A percentile compares a stretch with the other conserved stretches of the same genome.
phyloP scores from a whole-genome alignment of 2,113 vertebrate species.

The Apteryx mantelli region DNA sequence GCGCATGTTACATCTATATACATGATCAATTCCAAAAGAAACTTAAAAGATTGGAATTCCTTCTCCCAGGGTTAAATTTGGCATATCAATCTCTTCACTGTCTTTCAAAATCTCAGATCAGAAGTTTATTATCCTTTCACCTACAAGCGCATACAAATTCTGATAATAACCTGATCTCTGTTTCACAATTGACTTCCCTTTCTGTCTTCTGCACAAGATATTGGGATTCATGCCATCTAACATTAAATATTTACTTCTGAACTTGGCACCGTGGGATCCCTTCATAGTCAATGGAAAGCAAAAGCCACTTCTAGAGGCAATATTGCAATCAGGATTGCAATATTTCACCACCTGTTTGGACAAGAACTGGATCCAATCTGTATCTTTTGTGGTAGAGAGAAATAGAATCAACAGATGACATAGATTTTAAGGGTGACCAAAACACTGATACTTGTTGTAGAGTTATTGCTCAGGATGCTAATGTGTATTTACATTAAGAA shows the following conservation, averaged over 20 bases:
- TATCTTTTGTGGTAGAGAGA: not conserved
- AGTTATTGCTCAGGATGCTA: not conserved
- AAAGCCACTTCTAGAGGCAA: slow-evolving; percentile 18
- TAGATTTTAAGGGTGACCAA: not conserved
- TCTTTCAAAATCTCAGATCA: not conserved
- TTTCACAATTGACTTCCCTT: not conserved
- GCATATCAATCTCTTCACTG: not conserved
- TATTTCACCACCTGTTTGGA: not conserved
- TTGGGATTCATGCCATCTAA: not conserved
- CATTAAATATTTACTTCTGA: not conserved
- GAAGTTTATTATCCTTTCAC: not conserved
- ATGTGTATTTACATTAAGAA: fast-evolving
- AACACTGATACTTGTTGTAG: not conserved
- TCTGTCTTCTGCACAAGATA: not conserved
- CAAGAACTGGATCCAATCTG: not conserved
- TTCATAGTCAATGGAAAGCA: not conserved
- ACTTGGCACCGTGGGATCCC: not conserved
- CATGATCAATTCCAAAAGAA: not conserved
- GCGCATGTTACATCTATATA: not conserved
- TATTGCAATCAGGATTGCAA: not conserved
- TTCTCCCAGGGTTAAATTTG: not conserved
- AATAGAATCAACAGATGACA: not conserved
- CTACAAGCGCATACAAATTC: not conserved
- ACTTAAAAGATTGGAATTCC: not conserved
- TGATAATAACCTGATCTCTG: not conserved